phyloP scores from a whole-genome alignment of 2,888 invertebrate species.

The Drosophila longiperda region DNA sequence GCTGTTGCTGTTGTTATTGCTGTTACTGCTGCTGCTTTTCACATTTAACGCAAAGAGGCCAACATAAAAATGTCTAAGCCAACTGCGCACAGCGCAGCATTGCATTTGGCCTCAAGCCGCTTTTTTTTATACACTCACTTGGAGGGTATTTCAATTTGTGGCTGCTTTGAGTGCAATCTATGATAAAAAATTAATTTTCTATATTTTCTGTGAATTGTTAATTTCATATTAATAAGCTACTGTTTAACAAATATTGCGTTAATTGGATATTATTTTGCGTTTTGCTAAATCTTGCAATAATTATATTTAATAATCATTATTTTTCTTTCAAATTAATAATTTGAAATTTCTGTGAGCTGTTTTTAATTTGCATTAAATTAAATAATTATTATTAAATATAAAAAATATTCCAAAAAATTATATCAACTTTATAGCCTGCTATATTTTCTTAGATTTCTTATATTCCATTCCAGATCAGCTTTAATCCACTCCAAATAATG shows the following conservation, averaged over 20 bases:
- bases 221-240: not conserved
- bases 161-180: not conserved
- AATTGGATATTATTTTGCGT: not conserved
- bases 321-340: too few relatives aligned
- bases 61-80: conserved; percentile 66
- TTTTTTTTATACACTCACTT: conserved; percentile 46
- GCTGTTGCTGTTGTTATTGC: not conserved
- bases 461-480: not conserved
- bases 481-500: not conserved
- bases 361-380: not conserved
- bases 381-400: not conserved
- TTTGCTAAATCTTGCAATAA: not conserved
- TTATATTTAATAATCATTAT: too few relatives aligned
- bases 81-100: conserved; percentile 59
- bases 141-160: not conserved
- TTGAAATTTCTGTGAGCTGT: not conserved
- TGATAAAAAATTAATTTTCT: not conserved
- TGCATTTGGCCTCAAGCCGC: conserved; percentile 65
- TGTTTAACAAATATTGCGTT: not conserved
- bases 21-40: conserved; percentile 25
- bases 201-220: not conserved
- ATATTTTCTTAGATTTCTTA: not conserved
- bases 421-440: not conserved
- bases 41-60: conserved; percentile 69
- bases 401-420: not conserved